These are phyloP conservation scores for Dryobates pubescens DNA, from an alignment of 2,797 vertebrate species.

Conservation along the genomic window DNA sequence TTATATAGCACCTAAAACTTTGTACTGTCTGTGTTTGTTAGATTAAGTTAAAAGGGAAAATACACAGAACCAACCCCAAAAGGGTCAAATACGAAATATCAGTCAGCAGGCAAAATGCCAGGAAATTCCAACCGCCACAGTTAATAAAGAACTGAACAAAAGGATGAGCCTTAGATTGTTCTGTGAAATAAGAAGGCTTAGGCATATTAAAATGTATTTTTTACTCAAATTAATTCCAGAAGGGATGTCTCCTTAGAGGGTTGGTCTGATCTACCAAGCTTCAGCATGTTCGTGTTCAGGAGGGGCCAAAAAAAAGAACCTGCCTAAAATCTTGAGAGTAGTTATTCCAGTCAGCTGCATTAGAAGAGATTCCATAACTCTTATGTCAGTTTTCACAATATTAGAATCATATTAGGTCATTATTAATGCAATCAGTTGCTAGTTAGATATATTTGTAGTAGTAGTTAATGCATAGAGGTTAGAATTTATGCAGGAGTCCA, in stretches of 20 bases:
- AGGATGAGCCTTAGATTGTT: conserved; percentile 34
- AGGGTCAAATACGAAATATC: conserved; percentile 50
- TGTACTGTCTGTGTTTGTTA: conserved; percentile 9
- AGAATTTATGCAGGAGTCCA: not conserved
- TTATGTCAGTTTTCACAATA: not conserved
- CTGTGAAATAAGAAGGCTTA: conserved; percentile 29
- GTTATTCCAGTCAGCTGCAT: not conserved
- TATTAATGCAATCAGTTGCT: not conserved
- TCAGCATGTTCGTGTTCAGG: not conserved
- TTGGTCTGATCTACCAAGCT: not conserved
- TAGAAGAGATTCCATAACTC: not conserved
- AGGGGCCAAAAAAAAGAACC: not conserved
- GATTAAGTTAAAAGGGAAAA: conserved; percentile 57
- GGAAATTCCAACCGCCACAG: conserved; percentile 53
- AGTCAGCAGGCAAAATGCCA: conserved; percentile 34
- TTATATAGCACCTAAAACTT: conserved; percentile 24
- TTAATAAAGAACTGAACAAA: conserved; percentile 54
- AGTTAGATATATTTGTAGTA: not conserved
- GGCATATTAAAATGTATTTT: conserved; percentile 6
- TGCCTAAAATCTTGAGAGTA: not conserved
- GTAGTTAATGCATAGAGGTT: not conserved
- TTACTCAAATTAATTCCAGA: conserved; percentile 43
- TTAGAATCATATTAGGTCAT: not conserved
- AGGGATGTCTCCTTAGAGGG: not conserved
- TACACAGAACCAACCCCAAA: conserved; percentile 39